Base-by-base conservation (phyloP, 2,797 vertebrate species). In the Semaprochilodus insignis region DNA sequence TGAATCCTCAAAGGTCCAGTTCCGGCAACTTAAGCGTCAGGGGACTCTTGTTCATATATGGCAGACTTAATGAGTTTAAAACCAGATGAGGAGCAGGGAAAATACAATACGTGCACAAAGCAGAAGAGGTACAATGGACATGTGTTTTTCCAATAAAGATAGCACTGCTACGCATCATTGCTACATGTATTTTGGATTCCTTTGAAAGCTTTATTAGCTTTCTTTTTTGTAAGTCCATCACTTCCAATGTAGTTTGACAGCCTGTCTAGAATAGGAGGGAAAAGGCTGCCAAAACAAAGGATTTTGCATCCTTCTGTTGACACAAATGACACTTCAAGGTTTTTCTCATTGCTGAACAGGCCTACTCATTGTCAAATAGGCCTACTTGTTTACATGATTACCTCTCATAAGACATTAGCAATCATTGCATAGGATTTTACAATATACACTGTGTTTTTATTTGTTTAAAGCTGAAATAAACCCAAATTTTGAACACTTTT, bases 21-120 rank as follows among this genome's bases (percentile, higher is more conserved):
- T 36, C 66, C 21, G 52, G 19, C 78, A 57, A 34, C 62, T 34
- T 63, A 23, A 25, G n/a, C 66, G 17, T 31, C 23, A 55, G 54
- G 59, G 59, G 69, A 72, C 14, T 55, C 55, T 11, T 10, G 31
- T 31, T 23, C 34, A 74, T n/a, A 34, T 51, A 51, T n/a, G 21
- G 14, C 48, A 40, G 31, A 78, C 31, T 44, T 59, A 59, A 59
- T 67, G 44, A 48, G 59, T n/a, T 78, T 65, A 31, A 65, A 19
- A 82, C 72, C 36, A 54, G 15, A 63, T 27, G 51, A 17, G 27
- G n/a, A 21, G 40, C 40, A 52, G 13, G 34, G 21, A 21, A 65
- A 65, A 65, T 65, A 65, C 62, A 34, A 34, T 62, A 8, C 5
- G 13, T 27, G 13, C 7, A 59, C 21, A 59, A n/a, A 59, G 57